Evolutionary conservation across 2,113 vertebrate species (phyloP).

Genomic region (Macroglossus sobrinus): DNA sequence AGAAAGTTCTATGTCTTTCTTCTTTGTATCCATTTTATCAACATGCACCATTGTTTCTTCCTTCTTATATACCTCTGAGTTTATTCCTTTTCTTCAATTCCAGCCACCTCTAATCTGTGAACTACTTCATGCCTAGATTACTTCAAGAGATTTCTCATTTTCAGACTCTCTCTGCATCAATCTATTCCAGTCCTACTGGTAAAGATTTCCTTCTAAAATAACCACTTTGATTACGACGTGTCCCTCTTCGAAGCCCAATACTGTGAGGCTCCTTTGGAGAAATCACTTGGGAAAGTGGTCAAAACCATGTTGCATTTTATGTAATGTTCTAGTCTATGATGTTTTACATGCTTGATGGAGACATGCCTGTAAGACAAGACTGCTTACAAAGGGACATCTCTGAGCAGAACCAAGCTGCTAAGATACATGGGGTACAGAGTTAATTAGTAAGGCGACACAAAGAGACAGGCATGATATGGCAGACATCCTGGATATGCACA

Average conservation of each 20-base stretch:
- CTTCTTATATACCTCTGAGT: background rate
- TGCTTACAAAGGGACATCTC: background rate
- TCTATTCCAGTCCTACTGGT: background rate
- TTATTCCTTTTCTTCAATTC: background rate
- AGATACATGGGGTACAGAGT: background rate
- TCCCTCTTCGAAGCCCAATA: background rate
- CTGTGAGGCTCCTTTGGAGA: background rate
- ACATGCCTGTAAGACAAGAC: constrained; percentile 24
- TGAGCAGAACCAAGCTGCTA: background rate
- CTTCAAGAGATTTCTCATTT: constrained; percentile 36
- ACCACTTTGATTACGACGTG: background rate
- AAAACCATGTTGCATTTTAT: constrained; percentile 10
- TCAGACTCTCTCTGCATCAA: background rate
- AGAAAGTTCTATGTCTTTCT: background rate
- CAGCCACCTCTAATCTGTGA: background rate
- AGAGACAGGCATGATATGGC: background rate
- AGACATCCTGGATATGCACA: background rate
- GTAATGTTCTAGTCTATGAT: constrained; percentile 4
- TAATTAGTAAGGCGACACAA: background rate
- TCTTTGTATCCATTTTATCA: background rate
- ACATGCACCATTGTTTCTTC: background rate
- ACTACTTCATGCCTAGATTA: background rate
- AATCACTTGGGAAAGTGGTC: constrained; percentile 29
- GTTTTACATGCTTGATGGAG: constrained; percentile 4
- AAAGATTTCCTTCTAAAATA: constrained; percentile 38